A percentile compares a stretch with the other conserved stretches of the same genome.
Conservation (phyloP, 2,888 invertebrate species). For the Agrotis segetum region DNA sequence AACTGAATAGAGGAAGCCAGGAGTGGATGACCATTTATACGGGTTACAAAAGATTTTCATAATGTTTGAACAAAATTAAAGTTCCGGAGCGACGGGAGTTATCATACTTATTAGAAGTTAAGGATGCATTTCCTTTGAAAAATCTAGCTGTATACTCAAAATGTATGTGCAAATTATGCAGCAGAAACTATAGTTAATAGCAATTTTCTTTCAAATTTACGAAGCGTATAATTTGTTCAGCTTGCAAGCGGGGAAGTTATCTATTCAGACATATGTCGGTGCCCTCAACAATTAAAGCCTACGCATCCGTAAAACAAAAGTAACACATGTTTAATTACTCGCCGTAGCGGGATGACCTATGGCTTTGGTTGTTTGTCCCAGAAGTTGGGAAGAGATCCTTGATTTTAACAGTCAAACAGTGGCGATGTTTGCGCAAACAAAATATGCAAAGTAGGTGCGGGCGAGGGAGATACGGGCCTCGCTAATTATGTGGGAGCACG, state of each 20-base stretch:
- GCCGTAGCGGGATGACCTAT: constrained; percentile 73
- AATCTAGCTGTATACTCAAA: constrained; percentile 6
- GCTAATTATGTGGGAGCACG: constrained; percentile 89
- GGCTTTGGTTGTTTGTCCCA: constrained; percentile 75
- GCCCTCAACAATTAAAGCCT: constrained; percentile 55
- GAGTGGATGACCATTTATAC: constrained; percentile 65
- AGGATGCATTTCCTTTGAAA: constrained; percentile 32
- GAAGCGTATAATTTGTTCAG: constrained; percentile 35
- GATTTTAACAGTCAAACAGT: constrained; percentile 89
- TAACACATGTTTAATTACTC: constrained; percentile 74
- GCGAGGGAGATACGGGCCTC: constrained; percentile 84
- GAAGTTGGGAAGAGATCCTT: constrained; percentile 83
- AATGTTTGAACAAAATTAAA: constrained; percentile 59
- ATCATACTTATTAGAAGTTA: constrained; percentile 26
- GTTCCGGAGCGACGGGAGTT: constrained; percentile 15
- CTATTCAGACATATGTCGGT: constrained; percentile 40
- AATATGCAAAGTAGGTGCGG: constrained; percentile 90
- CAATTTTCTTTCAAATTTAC: constrained; percentile 35
- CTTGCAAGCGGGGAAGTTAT: constrained; percentile 39
- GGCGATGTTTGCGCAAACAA: constrained; percentile 88
- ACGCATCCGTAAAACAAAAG: constrained; percentile 65
- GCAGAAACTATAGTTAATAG: constrained; percentile 26
- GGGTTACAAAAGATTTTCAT: constrained; percentile 63
- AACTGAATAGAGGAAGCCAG: constrained; percentile 67
- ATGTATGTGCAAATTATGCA: constrained; percentile 27